Evolutionary conservation across 2,113 vertebrate genomes (phyloP).

Genomic region (Amblyornis subalaris): DNA sequence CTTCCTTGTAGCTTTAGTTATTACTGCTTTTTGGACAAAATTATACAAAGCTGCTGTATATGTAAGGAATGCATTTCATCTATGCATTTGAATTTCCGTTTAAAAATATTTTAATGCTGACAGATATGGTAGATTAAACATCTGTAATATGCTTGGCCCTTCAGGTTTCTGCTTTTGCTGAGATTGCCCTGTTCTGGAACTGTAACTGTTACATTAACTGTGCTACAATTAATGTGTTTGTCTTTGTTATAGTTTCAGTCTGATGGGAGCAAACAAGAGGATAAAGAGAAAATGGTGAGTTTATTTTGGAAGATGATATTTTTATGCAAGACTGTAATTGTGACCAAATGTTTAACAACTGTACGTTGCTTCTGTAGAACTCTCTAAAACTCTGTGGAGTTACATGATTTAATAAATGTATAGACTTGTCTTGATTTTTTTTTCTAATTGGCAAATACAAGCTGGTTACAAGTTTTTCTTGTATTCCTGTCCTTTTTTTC

Average conservation of each 20-base stretch:
- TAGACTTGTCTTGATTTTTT: not conserved
- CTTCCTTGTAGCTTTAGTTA: not conserved
- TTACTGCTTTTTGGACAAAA: not conserved
- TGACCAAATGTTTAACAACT: not conserved
- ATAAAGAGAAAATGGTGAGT: constrained; percentile 85
- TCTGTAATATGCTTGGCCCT: not conserved
- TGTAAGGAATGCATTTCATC: not conserved
- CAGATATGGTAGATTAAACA: not conserved
- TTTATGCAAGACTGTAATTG: not conserved
- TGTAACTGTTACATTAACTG: not conserved
- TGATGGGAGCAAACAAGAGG: constrained; percentile 79
- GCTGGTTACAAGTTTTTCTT: not conserved
- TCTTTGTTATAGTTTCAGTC: constrained; percentile 75
- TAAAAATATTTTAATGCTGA: not conserved
- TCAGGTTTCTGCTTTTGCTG: not conserved
- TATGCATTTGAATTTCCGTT: not conserved
- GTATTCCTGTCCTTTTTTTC: not conserved
- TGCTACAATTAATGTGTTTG: not conserved
- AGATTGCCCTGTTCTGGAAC: not conserved
- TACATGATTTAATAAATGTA: not conserved
- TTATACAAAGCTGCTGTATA: accelerated
- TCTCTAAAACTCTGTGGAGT: not conserved
- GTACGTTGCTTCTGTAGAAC: not conserved
- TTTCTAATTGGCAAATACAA: not conserved
- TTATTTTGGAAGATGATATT: not conserved